A percentile compares a stretch with the other conserved stretches of the same genome.
These are phyloP conservation scores for Tetragnatha versicolor DNA, from an alignment of 1,140 invertebrate species.

Conservation along the genomic window DNA sequence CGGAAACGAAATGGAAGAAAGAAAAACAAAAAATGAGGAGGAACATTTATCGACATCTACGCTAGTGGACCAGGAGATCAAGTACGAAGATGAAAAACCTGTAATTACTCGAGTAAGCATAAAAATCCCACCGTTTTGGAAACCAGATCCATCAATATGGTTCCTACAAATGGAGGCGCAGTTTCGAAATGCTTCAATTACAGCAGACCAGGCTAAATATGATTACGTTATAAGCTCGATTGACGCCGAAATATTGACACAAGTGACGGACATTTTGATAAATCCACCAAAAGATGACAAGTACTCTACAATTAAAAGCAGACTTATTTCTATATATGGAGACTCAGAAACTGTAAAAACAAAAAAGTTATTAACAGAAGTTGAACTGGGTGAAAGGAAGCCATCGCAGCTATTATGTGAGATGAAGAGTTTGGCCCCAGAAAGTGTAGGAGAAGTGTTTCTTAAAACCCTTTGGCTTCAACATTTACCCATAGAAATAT, in stretches of 20 bases:
- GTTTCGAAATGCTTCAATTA: conserved; percentile 37
- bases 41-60: too few relatives aligned
- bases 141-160: conserved; percentile 43
- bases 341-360: conserved; percentile 24
- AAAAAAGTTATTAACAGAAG: conserved; percentile 28
- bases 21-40: too few relatives aligned
- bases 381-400: conserved; percentile 37
- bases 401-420: conserved; percentile 39
- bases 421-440: conserved; percentile 31
- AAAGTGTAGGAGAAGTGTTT: conserved; percentile 31
- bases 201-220: conserved; percentile 36
- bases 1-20: too few relatives aligned
- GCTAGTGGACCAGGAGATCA: background rate
- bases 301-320: conserved; percentile 14
- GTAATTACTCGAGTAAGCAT: conserved; percentile 17
- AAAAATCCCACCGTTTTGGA: conserved; percentile 59
- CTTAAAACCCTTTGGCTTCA: conserved; percentile 41
- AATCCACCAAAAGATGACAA: conserved; percentile 23
- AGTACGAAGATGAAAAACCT: background rate
- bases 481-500: background rate
- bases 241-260: conserved; percentile 38
- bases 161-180: conserved; percentile 35
- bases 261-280: conserved; percentile 33
- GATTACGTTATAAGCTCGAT: conserved; percentile 39
- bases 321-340: conserved; percentile 8